Conservation (phyloP, 1,140 invertebrate genomes). For the Bombus waltoni region DNA sequence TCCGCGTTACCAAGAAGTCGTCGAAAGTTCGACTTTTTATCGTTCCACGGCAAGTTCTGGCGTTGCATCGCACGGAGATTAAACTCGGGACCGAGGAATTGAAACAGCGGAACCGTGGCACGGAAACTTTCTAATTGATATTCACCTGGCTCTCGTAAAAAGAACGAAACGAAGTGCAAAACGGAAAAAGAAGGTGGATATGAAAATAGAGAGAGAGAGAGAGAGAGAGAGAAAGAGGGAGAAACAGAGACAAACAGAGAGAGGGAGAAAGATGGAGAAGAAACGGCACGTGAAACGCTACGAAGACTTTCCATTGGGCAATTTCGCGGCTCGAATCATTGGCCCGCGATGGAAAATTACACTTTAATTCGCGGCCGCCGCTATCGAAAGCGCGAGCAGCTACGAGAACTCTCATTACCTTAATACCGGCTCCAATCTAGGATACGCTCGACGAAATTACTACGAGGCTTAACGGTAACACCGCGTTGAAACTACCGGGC, state of each 20-base stretch:
- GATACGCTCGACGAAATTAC: conserved; percentile 56
- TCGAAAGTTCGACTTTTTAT: conserved; percentile 50
- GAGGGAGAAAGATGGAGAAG: not conserved
- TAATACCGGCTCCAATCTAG: conserved; percentile 44
- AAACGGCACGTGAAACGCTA: too few relatives aligned
- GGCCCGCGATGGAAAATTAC: conserved; percentile 52
- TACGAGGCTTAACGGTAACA: conserved; percentile 51
- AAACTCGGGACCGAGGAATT: conserved; percentile 36
- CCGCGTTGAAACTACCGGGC: conserved; percentile 37
- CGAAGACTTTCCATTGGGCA: conserved; percentile 1
- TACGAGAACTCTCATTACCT: conserved; percentile 62
- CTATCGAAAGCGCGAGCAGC: conserved; percentile 42
- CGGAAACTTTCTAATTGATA: conserved; percentile 54
- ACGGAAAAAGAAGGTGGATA: too few relatives aligned
- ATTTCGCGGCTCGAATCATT: conserved; percentile 54
- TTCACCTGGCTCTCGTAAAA: conserved; percentile 18
- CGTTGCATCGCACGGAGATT: conserved; percentile 36
- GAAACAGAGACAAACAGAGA: not conserved
- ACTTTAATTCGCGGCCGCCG: conserved; percentile 47
- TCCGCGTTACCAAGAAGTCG: conserved; percentile 42
- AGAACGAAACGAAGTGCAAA: not conserved
- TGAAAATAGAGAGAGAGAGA: not conserved
- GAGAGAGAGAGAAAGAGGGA: not conserved
- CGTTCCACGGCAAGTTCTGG: conserved; percentile 28
- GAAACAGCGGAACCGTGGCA: conserved; percentile 25